Percentiles rank a stretch among this genome's conserved stretches.
phyloP scores from a whole-genome alignment of 2,888 invertebrate genomes.

The Chymomyza caudatula region DNA sequence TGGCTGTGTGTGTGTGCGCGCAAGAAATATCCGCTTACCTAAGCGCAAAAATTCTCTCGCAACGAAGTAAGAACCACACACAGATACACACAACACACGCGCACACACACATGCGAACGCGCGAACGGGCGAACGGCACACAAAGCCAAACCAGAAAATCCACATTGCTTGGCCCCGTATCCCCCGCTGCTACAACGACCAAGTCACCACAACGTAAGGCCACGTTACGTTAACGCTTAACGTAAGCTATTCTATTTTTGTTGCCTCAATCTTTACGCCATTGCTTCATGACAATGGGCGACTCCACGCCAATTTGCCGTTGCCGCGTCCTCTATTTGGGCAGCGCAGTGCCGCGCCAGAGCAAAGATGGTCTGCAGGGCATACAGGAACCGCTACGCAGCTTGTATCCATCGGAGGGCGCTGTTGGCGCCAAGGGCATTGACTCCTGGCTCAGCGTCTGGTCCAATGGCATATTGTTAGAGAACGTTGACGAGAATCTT shows the following conservation, averaged over 20 bases:
- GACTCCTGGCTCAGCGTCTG: slow-evolving; percentile 98
- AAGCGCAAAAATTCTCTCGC: slow-evolving; percentile 67
- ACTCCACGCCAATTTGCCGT: slow-evolving; percentile 96
- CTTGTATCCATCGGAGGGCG: slow-evolving; percentile 96
- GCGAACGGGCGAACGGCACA: slow-evolving; percentile 36
- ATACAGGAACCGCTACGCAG: slow-evolving; percentile 98
- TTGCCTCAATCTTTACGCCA: slow-evolving; percentile 6
- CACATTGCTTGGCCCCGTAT: slow-evolving; percentile 61
- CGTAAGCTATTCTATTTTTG: slow-evolving; percentile 30
- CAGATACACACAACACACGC: slow-evolving; percentile 27
- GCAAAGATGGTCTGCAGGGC: slow-evolving; percentile 97
- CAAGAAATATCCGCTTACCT: slow-evolving; percentile 68
- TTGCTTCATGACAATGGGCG: slow-evolving; percentile 78
- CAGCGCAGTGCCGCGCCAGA: slow-evolving; percentile 96
- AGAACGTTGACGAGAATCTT: slow-evolving; percentile 97
- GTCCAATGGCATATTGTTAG: slow-evolving; percentile 95
- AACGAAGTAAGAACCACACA: slow-evolving; percentile 50
- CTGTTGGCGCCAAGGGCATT: slow-evolving; percentile 91
- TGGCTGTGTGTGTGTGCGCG: slow-evolving; percentile 30
- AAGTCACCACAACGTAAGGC: slow-evolving; percentile 25
- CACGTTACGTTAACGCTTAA: slow-evolving; percentile 28
- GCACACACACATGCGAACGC: slow-evolving; percentile 28
- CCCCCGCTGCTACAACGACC: slow-evolving; percentile 30
- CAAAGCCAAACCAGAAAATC: slow-evolving; percentile 75
- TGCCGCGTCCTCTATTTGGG: slow-evolving; percentile 98